phyloP scores from a whole-genome alignment of 2,888 invertebrate species.

The Danaus chrysippus region DNA sequence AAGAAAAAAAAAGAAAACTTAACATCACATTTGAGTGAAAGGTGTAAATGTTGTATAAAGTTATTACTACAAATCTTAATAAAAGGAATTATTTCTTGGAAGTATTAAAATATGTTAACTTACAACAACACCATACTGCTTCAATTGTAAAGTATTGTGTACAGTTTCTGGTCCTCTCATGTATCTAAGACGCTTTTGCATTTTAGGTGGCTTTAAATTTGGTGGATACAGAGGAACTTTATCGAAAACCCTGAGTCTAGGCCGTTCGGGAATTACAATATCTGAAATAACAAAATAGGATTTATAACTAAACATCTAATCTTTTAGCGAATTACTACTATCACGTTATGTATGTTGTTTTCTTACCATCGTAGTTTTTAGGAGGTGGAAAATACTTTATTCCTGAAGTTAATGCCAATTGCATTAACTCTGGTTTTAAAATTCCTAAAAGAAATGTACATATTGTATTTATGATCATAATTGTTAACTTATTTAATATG shows the following conservation, averaged over 20 bases:
- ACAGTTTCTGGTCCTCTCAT: slow-evolving; percentile 95
- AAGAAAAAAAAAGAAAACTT: no score
- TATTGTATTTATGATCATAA: not conserved
- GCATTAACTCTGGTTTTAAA: slow-evolving; percentile 49
- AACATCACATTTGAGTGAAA: no score
- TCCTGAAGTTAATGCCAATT: slow-evolving; percentile 61
- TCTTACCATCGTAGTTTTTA: slow-evolving; percentile 82
- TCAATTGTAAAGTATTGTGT: slow-evolving; percentile 91
- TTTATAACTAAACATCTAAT: not conserved
- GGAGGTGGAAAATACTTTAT: slow-evolving; percentile 85
- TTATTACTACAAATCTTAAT: no score
- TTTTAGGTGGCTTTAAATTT: slow-evolving; percentile 86
- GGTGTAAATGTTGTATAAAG: no score
- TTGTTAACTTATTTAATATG: not conserved
- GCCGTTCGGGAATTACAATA: slow-evolving; percentile 85
- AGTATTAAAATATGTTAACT: slow-evolving; percentile 42
- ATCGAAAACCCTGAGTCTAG: slow-evolving; percentile 83
- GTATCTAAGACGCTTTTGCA: slow-evolving; percentile 88
- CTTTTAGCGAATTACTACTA: not conserved
- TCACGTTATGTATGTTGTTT: not conserved
- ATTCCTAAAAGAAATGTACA: slow-evolving; percentile 45
- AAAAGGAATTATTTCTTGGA: no score
- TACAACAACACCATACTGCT: slow-evolving; percentile 96
- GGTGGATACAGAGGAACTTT: slow-evolving; percentile 85
- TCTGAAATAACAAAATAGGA: slow-evolving; percentile 63